Base-by-base conservation (phyloP, 2,113 vertebrate species). In the Boleophthalmus pectinirostris region DNA sequence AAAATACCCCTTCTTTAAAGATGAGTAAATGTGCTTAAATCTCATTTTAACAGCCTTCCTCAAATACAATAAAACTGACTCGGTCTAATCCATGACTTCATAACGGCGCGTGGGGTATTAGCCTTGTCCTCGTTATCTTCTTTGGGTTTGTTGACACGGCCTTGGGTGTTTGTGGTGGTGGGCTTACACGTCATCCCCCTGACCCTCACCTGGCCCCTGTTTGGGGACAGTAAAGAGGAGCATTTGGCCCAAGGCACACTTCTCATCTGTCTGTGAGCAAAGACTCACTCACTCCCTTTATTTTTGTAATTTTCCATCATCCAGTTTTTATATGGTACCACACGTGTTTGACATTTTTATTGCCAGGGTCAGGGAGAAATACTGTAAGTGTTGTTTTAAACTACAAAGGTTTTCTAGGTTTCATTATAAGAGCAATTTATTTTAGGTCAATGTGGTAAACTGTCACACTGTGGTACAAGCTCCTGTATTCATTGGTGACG, bases 131-230 rank as follows among this genome's bases (percentile, higher is more conserved):
- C 38, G 51, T 78, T 82, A 82, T 89, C 83, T 83, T 71, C 45
- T 78, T 69, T 73, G 64, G 68, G 53, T 83, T 85, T 90, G 84
- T 83, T 90, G 85, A 90, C 81, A 75, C 15, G 25, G 86, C 85
- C 85, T 87, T 82, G 81, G 84, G 87, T 85, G 77, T 75, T 49
- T 80, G 68, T 76, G 74, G 60, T 76, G 74, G 56, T 84, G 74
- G 80, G 79, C 71, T 70, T 74, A 87, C 71, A 77, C 70, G 13
- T 85, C 75, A 15, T 82, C 76, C 46, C 29, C 1, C 68, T 88
- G 85, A 91, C 82, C 90, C 81, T 87, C 80, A 75, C 81, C 82
- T 89, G 83, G 85, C 87, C 79, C 73, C 53, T 71, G 83, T 87
- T 83, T 80, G 14, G 69, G 83, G 53, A 58, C 69, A 57, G 73